Evolutionary conservation across 1,140 invertebrate species (phyloP).

Genomic region (Drosophila mauritiana): DNA sequence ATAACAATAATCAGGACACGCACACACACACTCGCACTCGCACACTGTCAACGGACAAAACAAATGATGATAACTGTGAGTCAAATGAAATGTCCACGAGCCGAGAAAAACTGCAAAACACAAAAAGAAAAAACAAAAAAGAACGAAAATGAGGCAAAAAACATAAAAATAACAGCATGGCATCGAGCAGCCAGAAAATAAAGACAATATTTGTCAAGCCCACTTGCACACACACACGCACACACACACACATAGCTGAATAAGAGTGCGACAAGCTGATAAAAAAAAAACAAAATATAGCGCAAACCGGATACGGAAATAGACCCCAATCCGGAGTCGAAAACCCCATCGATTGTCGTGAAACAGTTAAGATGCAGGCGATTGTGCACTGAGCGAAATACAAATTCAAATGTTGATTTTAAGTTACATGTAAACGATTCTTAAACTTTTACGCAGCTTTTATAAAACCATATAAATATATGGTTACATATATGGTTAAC

Average conservation of each 20-base stretch:
- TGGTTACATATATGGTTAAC: too few species aligned
- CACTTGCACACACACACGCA: slow-evolving; percentile 1
- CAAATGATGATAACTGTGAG: slow-evolving; percentile 77
- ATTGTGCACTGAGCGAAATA: background rate
- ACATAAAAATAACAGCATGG: slow-evolving; percentile 63
- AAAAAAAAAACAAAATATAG: slow-evolving; percentile 6
- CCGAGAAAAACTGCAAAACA: slow-evolving; percentile 5
- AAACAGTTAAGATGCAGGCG: slow-evolving; percentile 28
- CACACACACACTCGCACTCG: slow-evolving; percentile 12
- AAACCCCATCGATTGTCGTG: slow-evolving; percentile 2
- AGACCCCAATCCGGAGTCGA: background rate
- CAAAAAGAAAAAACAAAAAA: background rate
- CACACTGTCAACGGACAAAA: slow-evolving; percentile 69
- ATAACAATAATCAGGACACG: slow-evolving; percentile 58
- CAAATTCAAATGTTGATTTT: background rate
- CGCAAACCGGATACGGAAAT: slow-evolving; percentile 17
- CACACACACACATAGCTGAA: slow-evolving; percentile 10
- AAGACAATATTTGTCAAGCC: slow-evolving; percentile 69
- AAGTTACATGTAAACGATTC: too few species aligned
- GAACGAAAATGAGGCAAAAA: slow-evolving; percentile 22
- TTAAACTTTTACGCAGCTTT: too few species aligned
- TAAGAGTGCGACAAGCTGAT: background rate
- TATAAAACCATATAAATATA: too few species aligned
- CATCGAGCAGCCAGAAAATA: slow-evolving; percentile 65
- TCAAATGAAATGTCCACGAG: slow-evolving; percentile 75